Evolutionary conservation across 1,140 invertebrate species (phyloP).

Genomic region (Pseudomyrmex pallidus): DNA sequence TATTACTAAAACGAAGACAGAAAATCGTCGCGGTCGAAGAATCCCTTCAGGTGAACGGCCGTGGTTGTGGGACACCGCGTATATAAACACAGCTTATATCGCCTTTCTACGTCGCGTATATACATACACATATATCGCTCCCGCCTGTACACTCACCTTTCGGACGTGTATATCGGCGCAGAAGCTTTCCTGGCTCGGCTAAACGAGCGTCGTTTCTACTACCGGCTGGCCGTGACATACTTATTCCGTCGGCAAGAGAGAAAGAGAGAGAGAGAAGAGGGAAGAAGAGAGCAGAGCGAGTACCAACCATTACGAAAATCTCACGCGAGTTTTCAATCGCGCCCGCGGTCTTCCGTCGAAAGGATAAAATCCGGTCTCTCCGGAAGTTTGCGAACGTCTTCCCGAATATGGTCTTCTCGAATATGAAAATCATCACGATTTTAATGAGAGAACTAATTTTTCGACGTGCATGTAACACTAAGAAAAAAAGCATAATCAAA

Average conservation of each 20-base stretch:
- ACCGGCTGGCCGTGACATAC: constrained; percentile 79
- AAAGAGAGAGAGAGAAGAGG: constrained; percentile 3
- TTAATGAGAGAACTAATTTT: background rate
- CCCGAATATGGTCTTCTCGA: background rate
- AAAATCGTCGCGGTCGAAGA: background rate
- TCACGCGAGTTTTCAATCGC: constrained; percentile 62
- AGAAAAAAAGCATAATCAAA: too few relatives aligned
- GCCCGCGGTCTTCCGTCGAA: background rate
- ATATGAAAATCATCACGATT: background rate
- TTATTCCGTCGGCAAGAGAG: constrained; percentile 74
- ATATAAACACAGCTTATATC: constrained; percentile 34
- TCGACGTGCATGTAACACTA: background rate
- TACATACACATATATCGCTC: constrained; percentile 12
- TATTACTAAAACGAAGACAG: too few relatives aligned
- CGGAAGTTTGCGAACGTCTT: background rate
- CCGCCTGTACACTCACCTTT: constrained; percentile 73
- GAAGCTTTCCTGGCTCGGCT: constrained; percentile 75
- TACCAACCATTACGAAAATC: constrained; percentile 68
- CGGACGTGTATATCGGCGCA: constrained; percentile 69
- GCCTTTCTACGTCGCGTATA: constrained; percentile 15
- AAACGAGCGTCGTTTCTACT: constrained; percentile 75
- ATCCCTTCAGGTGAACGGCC: too few relatives aligned
- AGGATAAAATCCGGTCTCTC: background rate
- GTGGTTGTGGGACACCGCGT: constrained; percentile 20
- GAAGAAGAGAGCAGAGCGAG: constrained; percentile 27